These are phyloP conservation scores for Episyrphus balteatus DNA, from an alignment of 1,140 invertebrate species.

Conservation along the genomic window DNA sequence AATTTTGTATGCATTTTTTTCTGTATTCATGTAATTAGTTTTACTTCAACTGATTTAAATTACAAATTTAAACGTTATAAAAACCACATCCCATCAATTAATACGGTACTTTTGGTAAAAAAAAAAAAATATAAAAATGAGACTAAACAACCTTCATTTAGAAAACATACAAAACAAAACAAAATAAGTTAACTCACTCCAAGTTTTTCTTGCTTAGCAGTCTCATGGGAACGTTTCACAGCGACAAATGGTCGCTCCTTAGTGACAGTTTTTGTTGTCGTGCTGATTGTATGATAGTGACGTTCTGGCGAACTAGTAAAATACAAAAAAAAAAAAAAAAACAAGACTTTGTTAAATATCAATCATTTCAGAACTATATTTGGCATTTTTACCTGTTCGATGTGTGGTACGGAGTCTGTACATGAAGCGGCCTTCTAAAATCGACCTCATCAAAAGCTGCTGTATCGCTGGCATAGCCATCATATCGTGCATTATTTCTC, in stretches of 20 bases:
- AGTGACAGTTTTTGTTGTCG: not conserved
- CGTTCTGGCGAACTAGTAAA: slow-evolving; percentile 1
- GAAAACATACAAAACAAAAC: too few species aligned
- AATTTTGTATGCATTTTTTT: too few species aligned
- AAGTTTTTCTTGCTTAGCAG: slow-evolving; percentile 1
- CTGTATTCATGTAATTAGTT: too few species aligned
- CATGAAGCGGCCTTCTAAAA: slow-evolving; percentile 4
- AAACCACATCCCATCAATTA: too few species aligned
- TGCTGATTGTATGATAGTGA: slow-evolving; percentile 4
- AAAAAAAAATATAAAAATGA: not conserved
- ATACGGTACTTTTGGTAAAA: too few species aligned
- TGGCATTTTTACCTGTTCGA: not conserved
- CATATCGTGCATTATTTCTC: not conserved
- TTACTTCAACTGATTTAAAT: too few species aligned
- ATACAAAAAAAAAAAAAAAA: not conserved
- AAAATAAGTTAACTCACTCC: slow-evolving; percentile 1
- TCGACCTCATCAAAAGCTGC: slow-evolving; percentile 8
- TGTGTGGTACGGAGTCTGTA: slow-evolving; percentile 3
- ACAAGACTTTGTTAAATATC: not conserved
- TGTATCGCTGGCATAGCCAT: slow-evolving; percentile 7
- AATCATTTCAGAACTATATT: not conserved
- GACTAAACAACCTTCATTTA: too few species aligned
- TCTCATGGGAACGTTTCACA: slow-evolving; percentile 4
- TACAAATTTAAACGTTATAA: too few species aligned
- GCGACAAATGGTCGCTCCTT: slow-evolving; percentile 8